A percentile compares a stretch with the other conserved stretches of the same genome.
Conservation (phyloP, 2,113 vertebrate species). For the Clarias magur region DNA sequence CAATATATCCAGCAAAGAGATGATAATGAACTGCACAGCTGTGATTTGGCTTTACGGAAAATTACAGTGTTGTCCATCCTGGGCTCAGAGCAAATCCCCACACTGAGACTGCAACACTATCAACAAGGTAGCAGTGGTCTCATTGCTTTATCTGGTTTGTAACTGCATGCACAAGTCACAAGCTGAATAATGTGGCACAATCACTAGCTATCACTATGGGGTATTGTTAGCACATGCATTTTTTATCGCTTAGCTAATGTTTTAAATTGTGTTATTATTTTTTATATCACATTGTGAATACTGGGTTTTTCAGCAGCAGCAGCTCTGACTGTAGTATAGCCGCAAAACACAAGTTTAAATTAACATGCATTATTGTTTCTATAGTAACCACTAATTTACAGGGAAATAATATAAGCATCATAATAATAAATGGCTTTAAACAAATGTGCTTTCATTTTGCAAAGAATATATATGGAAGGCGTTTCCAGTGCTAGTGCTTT, state of each 20-base stretch:
- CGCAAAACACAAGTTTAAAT: not conserved
- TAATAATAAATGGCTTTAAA: not conserved
- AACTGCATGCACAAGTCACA: not conserved
- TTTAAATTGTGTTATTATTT: not conserved
- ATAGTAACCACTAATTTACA: not conserved
- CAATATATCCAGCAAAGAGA: conserved; percentile 72
- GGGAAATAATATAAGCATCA: not conserved
- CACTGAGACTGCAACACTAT: conserved; percentile 68
- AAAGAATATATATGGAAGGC: not conserved
- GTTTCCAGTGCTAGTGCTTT: not conserved
- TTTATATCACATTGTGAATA: not conserved
- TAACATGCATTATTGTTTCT: not conserved
- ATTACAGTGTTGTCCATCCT: conserved; percentile 68
- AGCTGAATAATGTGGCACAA: not conserved
- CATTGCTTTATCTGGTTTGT: not conserved
- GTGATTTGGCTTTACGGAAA: conserved; percentile 70
- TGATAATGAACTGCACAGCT: conserved; percentile 65
- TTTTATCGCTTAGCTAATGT: not conserved
- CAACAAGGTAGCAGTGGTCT: conserved; percentile 61
- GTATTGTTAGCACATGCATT: not conserved
- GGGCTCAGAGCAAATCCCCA: conserved; percentile 60
- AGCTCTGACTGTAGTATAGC: not conserved
- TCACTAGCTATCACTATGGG: not conserved
- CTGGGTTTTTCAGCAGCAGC: not conserved
- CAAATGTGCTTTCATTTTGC: not conserved